These are phyloP conservation scores for Drosophila repleta DNA, from an alignment of 1,140 invertebrate genomes.

Conservation along the genomic window DNA sequence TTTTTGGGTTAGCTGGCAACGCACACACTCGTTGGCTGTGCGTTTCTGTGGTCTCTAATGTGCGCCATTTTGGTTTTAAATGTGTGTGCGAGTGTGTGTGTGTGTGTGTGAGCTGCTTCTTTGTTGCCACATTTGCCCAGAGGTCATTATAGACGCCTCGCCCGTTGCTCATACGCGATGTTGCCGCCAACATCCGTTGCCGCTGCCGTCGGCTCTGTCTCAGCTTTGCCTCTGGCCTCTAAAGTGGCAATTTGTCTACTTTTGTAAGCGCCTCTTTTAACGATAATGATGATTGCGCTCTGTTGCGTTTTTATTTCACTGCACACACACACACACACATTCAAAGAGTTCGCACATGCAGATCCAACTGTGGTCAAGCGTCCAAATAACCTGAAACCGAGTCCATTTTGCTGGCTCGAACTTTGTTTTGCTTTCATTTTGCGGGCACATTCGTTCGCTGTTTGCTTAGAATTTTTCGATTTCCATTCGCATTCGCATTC, in stretches of 20 bases:
- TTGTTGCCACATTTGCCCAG: conserved; percentile 60
- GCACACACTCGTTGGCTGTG: conserved; percentile 49
- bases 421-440: conserved; percentile 35
- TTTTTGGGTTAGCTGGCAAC: conserved; percentile 42
- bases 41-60: conserved; percentile 67
- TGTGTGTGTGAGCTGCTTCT: conserved; percentile 33
- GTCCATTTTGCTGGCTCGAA: conserved; percentile 34
- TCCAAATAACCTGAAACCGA: conserved; percentile 43
- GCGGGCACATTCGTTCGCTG: conserved; percentile 14
- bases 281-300: conserved; percentile 82
- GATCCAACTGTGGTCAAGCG: conserved; percentile 38
- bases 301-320: conserved; percentile 79
- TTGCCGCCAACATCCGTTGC: conserved; percentile 63
- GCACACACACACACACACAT: conserved; percentile 40
- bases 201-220: conserved; percentile 18
- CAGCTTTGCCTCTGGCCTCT: conserved; percentile 57
- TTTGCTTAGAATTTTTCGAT: conserved; percentile 70
- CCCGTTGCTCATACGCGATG: conserved; percentile 55
- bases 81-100: conserved; percentile 20
- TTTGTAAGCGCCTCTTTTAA: conserved; percentile 81
- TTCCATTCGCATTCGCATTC: conserved; percentile 57
- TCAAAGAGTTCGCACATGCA: conserved; percentile 22
- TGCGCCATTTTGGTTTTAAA: conserved; percentile 80
- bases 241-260: conserved; percentile 82
- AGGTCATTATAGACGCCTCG: conserved; percentile 73